Evolutionary conservation across 2,888 invertebrate genomes (phyloP).

Genomic region (Rutpela maculata): DNA sequence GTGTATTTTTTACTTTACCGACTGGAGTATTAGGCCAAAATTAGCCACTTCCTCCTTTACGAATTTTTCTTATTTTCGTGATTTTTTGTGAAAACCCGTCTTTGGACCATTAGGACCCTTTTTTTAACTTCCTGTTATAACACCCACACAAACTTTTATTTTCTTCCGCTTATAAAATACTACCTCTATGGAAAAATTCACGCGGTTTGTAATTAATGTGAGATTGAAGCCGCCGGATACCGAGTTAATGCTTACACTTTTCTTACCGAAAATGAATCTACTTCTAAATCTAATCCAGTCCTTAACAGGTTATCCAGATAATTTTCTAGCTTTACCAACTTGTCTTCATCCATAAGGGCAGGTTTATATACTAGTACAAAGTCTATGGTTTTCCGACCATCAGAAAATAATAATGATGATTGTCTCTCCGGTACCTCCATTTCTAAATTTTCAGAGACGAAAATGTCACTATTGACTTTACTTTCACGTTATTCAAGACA

Average conservation of each 20-base stretch:
- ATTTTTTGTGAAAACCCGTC: no score
- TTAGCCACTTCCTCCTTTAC: no score
- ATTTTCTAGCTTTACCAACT: slow-evolving; percentile 51
- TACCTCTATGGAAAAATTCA: no score
- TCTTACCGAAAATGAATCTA: slow-evolving; percentile 58
- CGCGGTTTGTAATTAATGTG: no score
- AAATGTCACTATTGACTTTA: background rate
- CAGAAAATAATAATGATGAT: slow-evolving; percentile 38
- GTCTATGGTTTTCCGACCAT: slow-evolving; percentile 57
- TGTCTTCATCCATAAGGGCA: slow-evolving; percentile 42
- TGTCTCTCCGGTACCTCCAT: slow-evolving; percentile 12
- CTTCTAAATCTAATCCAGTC: slow-evolving; percentile 64
- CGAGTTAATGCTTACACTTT: background rate
- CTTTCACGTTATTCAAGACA: background rate
- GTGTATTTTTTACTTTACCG: no score
- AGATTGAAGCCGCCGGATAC: no score
- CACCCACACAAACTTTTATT: no score
- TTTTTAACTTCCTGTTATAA: no score
- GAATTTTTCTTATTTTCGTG: no score
- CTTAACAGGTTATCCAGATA: slow-evolving; percentile 63
- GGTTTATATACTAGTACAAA: slow-evolving; percentile 59
- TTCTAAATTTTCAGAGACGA: background rate
- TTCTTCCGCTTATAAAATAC: no score
- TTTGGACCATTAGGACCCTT: no score
- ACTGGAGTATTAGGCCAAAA: no score